A percentile compares a stretch with the other conserved stretches of the same genome.
Evolutionary conservation across 2,113 vertebrate genomes (phyloP).

Genomic region (Otis tarda): DNA sequence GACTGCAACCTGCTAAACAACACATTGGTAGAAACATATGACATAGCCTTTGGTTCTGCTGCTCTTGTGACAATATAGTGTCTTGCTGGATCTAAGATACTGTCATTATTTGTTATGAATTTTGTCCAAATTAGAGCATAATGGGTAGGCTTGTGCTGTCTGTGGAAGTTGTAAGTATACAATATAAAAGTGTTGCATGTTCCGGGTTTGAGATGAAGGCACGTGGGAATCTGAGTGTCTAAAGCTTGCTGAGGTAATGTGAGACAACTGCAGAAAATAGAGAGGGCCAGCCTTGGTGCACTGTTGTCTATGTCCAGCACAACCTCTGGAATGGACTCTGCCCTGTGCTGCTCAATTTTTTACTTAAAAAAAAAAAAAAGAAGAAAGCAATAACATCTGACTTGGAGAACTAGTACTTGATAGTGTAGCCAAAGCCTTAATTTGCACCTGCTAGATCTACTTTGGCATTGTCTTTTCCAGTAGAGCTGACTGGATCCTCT

Average conservation of each 20-base stretch:
- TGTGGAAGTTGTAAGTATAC: background rate
- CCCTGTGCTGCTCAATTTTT: background rate
- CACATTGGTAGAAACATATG: background rate
- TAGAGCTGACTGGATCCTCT: background rate
- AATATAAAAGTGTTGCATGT: background rate
- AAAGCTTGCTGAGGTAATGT: background rate
- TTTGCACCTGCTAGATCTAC: background rate
- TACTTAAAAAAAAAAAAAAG: rapidly evolving
- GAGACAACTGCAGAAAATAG: background rate
- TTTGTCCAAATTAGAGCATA: background rate
- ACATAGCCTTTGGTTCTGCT: background rate
- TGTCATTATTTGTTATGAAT: background rate
- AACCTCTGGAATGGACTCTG: background rate
- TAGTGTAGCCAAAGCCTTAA: background rate
- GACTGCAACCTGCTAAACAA: background rate
- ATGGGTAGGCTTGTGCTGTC: background rate
- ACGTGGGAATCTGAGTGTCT: background rate
- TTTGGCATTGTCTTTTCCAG: background rate
- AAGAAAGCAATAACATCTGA: background rate
- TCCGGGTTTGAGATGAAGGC: background rate
- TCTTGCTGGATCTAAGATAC: background rate
- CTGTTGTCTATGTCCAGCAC: background rate
- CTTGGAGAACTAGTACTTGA: background rate
- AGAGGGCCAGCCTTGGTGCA: background rate
- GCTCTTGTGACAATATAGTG: background rate